Evolutionary conservation across 1,140 invertebrate species (phyloP), one percentile per base, ranked within the genome.

Genomic region (Aphis gossypii): DNA sequence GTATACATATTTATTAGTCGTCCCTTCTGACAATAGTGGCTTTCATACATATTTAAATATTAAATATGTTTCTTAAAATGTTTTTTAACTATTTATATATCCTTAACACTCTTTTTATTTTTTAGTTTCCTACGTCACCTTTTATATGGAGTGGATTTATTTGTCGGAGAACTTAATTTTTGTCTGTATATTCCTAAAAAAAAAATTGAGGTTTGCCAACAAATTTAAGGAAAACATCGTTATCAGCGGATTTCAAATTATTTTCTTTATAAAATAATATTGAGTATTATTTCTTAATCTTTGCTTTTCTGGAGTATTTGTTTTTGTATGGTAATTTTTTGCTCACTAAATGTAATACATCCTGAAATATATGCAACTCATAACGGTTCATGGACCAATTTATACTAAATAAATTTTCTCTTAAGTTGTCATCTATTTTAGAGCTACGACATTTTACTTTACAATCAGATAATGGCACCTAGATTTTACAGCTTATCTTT

Each of bases 321-420:
- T 76, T n/a, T 9, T 30, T 18, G 11, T 76, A 2, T 76, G 11
- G n/a, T 35, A 76, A 30, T 76, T 76, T 76, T 76, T 35, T 35
- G n/a, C 9, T 35, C 30, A 76, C 9, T 76, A 76, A n/a, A 35
- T 14, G 9, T 76, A n/a, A 76, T 76, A 35, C 18, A 76, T 11
- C 68, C n/a, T n/a, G 68, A 76, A 76, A 35, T 35, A 76, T 76
- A 76, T 76, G 68, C 68, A n/a, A 76, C 68, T 76, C 68, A 76
- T n/a, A 76, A 76, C 14, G n/a, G 4, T 76, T 35, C 68, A 76
- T 35, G 9, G 68, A 76, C 30, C 30, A 76, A 51, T 51, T 2
- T 51, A 51, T 51, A 51, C 14, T 41, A 41, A 51, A 51, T 20
- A 51, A 20, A 1, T 51, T 20, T 51, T 51, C 18, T 51, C 1